Evolutionary conservation across 2,797 vertebrate species (phyloP).

Genomic region (Linurgus olivaceus): DNA sequence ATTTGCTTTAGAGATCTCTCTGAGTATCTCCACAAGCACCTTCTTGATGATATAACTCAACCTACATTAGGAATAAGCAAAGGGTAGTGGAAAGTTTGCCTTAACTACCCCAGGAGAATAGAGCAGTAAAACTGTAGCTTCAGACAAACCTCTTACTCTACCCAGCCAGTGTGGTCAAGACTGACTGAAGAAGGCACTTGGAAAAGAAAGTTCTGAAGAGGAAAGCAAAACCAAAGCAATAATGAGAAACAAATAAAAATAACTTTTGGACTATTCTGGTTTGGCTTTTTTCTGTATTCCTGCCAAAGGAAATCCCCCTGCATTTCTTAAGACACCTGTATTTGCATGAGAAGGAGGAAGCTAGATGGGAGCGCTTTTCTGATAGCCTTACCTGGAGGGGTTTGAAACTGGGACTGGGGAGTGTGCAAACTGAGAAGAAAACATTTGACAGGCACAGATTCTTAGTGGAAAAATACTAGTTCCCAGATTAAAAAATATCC

Average conservation of each 20-base stretch:
- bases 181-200: not conserved
- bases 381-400: not conserved
- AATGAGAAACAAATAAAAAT: not conserved
- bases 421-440: not conserved
- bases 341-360: not conserved
- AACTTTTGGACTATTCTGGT: not conserved
- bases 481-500: not conserved
- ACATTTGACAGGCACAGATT: not conserved
- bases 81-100: not conserved
- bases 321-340: not conserved
- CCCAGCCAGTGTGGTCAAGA: not conserved
- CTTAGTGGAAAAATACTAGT: not conserved
- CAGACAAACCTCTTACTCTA: not conserved
- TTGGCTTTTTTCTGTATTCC: not conserved
- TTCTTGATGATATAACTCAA: not conserved
- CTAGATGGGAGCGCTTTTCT: not conserved
- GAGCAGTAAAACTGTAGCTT: not conserved
- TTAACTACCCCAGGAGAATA: not conserved
- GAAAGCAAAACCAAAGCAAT: not conserved
- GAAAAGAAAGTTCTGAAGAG: not conserved
- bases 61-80: not conserved
- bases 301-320: not conserved
- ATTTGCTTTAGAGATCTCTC: not conserved
- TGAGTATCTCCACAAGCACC: not conserved
- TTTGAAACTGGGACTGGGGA: not conserved